Base-by-base conservation (phyloP, 2,113 vertebrate species). In the Chloropsis cyanopogon region DNA sequence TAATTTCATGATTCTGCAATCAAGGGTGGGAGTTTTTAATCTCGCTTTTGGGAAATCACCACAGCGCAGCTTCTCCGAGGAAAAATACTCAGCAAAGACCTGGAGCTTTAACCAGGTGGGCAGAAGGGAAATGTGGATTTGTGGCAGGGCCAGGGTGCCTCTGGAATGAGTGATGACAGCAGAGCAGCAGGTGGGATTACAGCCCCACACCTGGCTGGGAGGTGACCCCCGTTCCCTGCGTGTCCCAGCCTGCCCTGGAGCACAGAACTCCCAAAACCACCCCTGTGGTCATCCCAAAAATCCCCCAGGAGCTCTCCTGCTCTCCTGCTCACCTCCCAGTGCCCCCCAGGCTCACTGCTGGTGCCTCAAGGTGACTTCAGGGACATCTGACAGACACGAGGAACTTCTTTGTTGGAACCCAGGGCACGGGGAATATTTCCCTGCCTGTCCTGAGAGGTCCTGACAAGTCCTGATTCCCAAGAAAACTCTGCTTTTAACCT, bases 211-310 rank as follows among this genome's bases (percentile, higher is more conserved):
- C 82, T 52, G 52, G 70, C n/a, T n/a, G n/a, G n/a, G n/a, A n/a
- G n/a, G n/a, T n/a, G n/a, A n/a, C 52, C 87, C 70, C 11, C 12
- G 1, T 4, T 9, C 53, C 29, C 5, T 3, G 53, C 54, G 0
- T 56, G 68, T 22, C 68, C 81, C 87, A 64, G 81, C 94, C 84
- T 77, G 80, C 54, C 65, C 87, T 11, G 12, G 12, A 24, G 12
- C 59, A 42, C 2, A n/a, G n/a, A n/a, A n/a, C n/a, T n/a, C n/a
- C n/a, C n/a, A n/a, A n/a, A n/a, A n/a, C n/a, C n/a, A n/a, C n/a
- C n/a, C n/a, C n/a, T n/a, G n/a, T n/a, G 14, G 28, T 10, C 8
- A 3, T 6, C 59, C 79, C 54, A 19, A 65, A 9, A 35, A 50
- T 33, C 21, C 75, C 41, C 29, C 44, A 25, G 71, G 14, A 31